Evolutionary conservation across 2,797 vertebrate genomes (phyloP).

Genomic region (Typhlichthys eigenmanni): DNA sequence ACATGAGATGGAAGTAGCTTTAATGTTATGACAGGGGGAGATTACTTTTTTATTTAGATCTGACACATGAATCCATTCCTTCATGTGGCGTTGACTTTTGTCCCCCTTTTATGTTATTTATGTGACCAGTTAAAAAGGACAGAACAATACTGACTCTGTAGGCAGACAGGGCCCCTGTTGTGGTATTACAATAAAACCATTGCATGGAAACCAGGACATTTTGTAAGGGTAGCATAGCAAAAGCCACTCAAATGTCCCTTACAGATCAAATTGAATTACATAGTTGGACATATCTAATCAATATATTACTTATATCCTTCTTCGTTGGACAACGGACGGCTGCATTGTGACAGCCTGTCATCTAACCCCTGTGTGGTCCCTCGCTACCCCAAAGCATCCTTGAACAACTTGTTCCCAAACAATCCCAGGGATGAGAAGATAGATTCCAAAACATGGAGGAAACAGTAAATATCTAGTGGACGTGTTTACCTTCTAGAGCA

Average conservation of each 20-base stretch:
- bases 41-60: slow-evolving; percentile 21
- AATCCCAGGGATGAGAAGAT: slow-evolving; percentile 40
- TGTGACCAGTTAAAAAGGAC: slow-evolving; percentile 41
- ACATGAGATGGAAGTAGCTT: slow-evolving; percentile 28
- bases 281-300: too few species aligned
- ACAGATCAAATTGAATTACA: too few species aligned
- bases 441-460: slow-evolving; percentile 51
- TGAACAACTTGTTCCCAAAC: slow-evolving; percentile 62
- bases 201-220: slow-evolving; percentile 30
- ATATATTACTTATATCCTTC: not conserved
- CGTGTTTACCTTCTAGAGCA: slow-evolving; percentile 68
- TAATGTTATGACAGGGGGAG: slow-evolving; percentile 24
- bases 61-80: slow-evolving; percentile 29
- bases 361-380: slow-evolving; percentile 25
- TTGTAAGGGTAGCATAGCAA: slow-evolving; percentile 7
- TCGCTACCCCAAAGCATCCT: slow-evolving; percentile 21
- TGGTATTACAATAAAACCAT: slow-evolving; percentile 21
- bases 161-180: slow-evolving; percentile 11
- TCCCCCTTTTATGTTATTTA: slow-evolving; percentile 35
- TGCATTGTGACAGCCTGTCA: slow-evolving; percentile 1
- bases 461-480: slow-evolving; percentile 60
- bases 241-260: not conserved
- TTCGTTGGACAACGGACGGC: slow-evolving; percentile 1
- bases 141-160: slow-evolving; percentile 32
- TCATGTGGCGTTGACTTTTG: slow-evolving; percentile 50